Evolutionary conservation across 30 jellyfish, hydroid and myxozoan species (phyloP).

Genomic region (Phacellophora camtschatica): DNA sequence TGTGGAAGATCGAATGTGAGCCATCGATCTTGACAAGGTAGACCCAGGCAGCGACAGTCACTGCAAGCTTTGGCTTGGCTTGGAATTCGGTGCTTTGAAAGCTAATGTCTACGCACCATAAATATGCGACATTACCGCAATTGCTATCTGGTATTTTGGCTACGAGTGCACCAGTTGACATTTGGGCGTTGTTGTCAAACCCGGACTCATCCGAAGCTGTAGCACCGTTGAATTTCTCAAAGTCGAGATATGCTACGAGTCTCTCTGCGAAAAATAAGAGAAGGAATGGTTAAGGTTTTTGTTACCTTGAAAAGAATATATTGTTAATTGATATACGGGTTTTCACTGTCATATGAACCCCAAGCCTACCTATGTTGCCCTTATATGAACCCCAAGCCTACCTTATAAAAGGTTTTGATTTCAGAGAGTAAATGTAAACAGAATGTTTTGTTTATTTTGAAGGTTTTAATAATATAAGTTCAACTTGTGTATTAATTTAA

Average conservation of each 20-base stretch:
- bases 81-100: conserved; percentile 77
- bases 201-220: conserved; percentile 87
- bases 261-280: conserved; percentile 66
- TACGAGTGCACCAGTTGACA: conserved; percentile 81
- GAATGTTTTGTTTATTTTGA: too few species aligned
- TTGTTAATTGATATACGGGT: too few species aligned
- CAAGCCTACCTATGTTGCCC: too few species aligned
- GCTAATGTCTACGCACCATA: conserved; percentile 63
- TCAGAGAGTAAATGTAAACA: too few species aligned
- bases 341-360: too few species aligned
- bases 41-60: conserved; percentile 94
- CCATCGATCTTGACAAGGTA: conserved; percentile 77
- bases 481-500: too few species aligned
- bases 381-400: too few species aligned
- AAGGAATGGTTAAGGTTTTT: too few species aligned
- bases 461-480: too few species aligned
- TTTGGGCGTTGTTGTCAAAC: conserved; percentile 85
- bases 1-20: conserved; percentile 88
- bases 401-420: too few species aligned
- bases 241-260: conserved; percentile 80
- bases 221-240: conserved; percentile 81
- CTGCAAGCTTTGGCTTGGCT: conserved; percentile 93
- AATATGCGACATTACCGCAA: conserved; percentile 96
- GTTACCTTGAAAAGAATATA: too few species aligned
- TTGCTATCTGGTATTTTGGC: conserved; percentile 83